A percentile compares a stretch with the other conserved stretches of the same genome.
These are phyloP conservation scores for Chouioia cunea DNA, from an alignment of 2,888 invertebrate species.

Conservation along the genomic window DNA sequence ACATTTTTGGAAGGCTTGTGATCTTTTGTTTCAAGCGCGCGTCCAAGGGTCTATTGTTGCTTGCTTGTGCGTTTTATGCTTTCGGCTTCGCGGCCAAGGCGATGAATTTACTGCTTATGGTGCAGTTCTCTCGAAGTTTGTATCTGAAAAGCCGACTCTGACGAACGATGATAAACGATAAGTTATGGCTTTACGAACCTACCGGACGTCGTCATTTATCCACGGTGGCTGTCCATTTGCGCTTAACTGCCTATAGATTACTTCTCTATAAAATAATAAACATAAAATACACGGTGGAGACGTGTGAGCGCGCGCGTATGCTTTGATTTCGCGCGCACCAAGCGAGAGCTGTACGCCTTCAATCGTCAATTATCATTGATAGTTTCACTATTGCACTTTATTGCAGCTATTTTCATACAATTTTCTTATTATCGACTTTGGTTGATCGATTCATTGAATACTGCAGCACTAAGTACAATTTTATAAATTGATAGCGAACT, in stretches of 20 bases:
- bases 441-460: too few species aligned
- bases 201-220: constrained; percentile 59
- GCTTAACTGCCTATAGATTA: constrained; percentile 60
- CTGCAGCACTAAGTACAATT: too few species aligned
- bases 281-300: constrained; percentile 58
- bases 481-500: too few species aligned
- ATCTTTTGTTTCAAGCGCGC: too few species aligned
- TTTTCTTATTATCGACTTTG: too few species aligned
- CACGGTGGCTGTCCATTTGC: constrained; percentile 61
- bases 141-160: constrained; percentile 57
- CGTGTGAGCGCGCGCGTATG: background rate
- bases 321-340: constrained; percentile 37
- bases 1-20: too few species aligned
- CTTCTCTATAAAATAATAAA: constrained; percentile 65
- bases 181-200: constrained; percentile 63
- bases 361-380: constrained; percentile 30
- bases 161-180: constrained; percentile 63
- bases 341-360: background rate
- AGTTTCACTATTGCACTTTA: background rate
- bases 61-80: background rate
- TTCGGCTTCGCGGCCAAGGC: constrained; percentile 51
- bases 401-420: too few species aligned
- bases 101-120: constrained; percentile 60
- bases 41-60: background rate
- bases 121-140: constrained; percentile 55